Conservation (phyloP, 2,888 invertebrate species). For the Ceramica pisi region DNA sequence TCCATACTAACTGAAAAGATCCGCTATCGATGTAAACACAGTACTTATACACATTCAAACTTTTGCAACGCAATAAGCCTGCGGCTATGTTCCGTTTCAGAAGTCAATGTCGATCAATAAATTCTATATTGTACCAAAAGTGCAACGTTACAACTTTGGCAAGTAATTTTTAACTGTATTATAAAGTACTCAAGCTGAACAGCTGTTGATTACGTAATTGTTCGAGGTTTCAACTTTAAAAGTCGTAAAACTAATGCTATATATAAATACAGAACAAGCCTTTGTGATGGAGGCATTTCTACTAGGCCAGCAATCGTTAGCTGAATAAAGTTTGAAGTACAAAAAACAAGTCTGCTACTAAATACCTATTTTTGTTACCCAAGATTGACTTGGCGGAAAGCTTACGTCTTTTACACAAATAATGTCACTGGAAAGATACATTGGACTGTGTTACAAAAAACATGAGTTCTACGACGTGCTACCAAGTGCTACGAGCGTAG, state of each 20-base stretch:
- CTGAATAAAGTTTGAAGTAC: not conserved
- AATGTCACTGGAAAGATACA: not conserved
- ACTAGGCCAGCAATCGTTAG: not conserved
- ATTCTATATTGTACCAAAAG: slow-evolving; percentile 6
- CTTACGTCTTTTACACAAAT: not conserved
- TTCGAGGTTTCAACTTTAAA: slow-evolving; percentile 23
- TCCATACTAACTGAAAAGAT: not conserved
- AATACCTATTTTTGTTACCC: not conserved
- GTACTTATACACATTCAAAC: not conserved
- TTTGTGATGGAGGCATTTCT: slow-evolving; percentile 1
- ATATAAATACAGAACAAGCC: not conserved
- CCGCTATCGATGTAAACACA: not conserved
- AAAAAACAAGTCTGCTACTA: not conserved
- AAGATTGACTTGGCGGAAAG: not conserved
- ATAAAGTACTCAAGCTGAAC: slow-evolving; percentile 6
- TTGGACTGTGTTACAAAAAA: not conserved
- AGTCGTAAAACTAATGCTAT: slow-evolving; percentile 24
- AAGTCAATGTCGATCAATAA: slow-evolving; percentile 5
- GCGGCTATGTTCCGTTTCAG: not conserved
- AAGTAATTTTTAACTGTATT: slow-evolving; percentile 5
- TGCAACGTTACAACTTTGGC: slow-evolving; percentile 24
- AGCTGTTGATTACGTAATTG: slow-evolving; percentile 38
- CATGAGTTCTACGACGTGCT: slow-evolving; percentile 15
- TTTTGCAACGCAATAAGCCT: not conserved
- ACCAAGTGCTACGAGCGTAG: slow-evolving; percentile 43